Conservation (phyloP, 2,888 invertebrate species). For the Agrochola circellaris region DNA sequence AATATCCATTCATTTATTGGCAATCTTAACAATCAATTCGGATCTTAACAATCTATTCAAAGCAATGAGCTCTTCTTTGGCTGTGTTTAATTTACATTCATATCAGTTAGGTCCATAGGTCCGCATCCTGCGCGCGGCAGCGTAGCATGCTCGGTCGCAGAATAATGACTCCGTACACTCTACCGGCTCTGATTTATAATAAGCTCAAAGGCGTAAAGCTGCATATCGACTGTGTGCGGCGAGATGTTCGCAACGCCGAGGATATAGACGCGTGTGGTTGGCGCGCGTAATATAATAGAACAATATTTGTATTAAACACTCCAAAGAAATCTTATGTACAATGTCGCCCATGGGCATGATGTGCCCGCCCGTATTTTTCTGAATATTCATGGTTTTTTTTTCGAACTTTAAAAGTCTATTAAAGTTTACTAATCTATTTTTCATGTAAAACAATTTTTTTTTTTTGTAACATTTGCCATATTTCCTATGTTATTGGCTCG, state of each 20-base stretch:
- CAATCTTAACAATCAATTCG: constrained; percentile 1
- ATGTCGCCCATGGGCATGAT: too few species aligned
- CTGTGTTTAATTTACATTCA: constrained; percentile 5
- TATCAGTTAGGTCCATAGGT: neutral
- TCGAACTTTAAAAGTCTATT: too few species aligned
- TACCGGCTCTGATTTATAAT: neutral
- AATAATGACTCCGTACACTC: neutral
- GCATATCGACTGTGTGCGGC: neutral
- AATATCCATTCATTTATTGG: constrained; percentile 31
- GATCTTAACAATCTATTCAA: constrained; percentile 12
- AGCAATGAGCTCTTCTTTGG: neutral
- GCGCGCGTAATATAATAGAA: neutral
- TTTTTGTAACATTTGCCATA: too few species aligned
- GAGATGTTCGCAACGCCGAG: neutral
- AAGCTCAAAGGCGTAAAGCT: neutral
- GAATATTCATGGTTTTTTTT: too few species aligned
- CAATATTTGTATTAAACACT: constrained; percentile 7
- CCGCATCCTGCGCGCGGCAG: neutral
- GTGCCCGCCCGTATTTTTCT: too few species aligned
- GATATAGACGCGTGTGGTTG: neutral
- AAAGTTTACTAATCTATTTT: too few species aligned
- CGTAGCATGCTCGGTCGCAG: neutral
- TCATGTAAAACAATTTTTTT: too few species aligned
- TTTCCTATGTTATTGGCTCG: too few species aligned
- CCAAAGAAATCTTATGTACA: neutral